Percentiles rank a stretch among this genome's conserved stretches.
These are phyloP conservation scores for Tubulanus polymorphus DNA, from an alignment of 2,888 invertebrate genomes.

Conservation along the genomic window DNA sequence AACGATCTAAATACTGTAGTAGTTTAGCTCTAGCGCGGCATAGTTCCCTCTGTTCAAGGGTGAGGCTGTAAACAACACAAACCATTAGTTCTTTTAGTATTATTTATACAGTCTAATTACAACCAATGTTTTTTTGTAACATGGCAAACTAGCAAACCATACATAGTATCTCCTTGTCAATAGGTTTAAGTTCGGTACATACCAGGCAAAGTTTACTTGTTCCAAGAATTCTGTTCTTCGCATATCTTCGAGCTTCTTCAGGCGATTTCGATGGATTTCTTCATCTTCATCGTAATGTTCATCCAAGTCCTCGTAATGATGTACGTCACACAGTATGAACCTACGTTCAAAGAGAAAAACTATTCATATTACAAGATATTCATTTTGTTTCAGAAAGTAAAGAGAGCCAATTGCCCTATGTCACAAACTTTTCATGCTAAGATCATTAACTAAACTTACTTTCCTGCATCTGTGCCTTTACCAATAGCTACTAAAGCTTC, in stretches of 20 bases:
- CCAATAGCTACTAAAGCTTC: slow-evolving; percentile 58
- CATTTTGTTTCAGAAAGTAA: background rate
- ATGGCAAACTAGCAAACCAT: too few species aligned
- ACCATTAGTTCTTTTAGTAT: too few species aligned
- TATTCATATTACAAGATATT: background rate
- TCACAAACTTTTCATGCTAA: background rate
- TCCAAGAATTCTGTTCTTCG: slow-evolving; percentile 36
- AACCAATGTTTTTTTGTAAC: too few species aligned
- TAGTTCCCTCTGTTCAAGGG: slow-evolving; percentile 65
- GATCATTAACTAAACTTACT: slow-evolving; percentile 23
- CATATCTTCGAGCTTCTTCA: slow-evolving; percentile 16
- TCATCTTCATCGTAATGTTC: slow-evolving; percentile 41
- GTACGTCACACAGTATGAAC: slow-evolving; percentile 36
- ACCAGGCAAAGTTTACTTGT: slow-evolving; percentile 54
- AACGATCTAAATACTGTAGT: slow-evolving; percentile 66
- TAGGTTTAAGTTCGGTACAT: slow-evolving; percentile 8
- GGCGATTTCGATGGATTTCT: slow-evolving; percentile 25
- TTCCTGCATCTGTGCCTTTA: slow-evolving; percentile 44
- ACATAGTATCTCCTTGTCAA: background rate
- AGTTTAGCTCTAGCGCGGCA: slow-evolving; percentile 65
- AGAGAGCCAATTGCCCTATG: slow-evolving; percentile 28
- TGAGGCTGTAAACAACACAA: slow-evolving; percentile 54
- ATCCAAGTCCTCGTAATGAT: slow-evolving; percentile 32
- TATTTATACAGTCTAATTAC: background rate
- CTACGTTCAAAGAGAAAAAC: slow-evolving; percentile 17